phyloP scores from a whole-genome alignment of 2,888 invertebrate genomes.

The Osmoderma eremita region DNA sequence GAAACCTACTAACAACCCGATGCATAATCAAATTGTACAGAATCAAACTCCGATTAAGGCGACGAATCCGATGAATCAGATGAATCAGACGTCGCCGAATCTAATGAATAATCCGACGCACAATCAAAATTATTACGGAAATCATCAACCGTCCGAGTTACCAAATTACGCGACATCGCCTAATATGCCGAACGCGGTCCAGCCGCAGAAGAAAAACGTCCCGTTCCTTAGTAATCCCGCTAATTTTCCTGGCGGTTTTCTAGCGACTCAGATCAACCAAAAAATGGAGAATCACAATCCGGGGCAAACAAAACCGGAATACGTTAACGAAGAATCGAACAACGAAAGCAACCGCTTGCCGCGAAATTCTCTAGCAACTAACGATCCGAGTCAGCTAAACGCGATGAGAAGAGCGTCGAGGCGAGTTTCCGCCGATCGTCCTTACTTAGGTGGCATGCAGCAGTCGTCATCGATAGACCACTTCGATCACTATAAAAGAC shows the following conservation, averaged over 20 bases:
- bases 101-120: conserved; percentile 51
- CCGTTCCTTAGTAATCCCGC: conserved; percentile 37
- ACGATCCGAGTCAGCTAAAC: conserved; percentile 55
- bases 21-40: conserved; percentile 60
- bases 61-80: conserved; percentile 50
- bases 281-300: conserved; percentile 50
- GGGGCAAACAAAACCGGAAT: conserved; percentile 47
- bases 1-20: conserved; percentile 51
- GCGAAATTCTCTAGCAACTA: conserved; percentile 52
- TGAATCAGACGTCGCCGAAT: conserved; percentile 47
- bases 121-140: conserved; percentile 45
- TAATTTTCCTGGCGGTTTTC: conserved; percentile 24
- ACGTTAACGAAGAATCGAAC: conserved; percentile 51
- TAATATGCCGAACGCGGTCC: conserved; percentile 22
- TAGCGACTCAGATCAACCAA: conserved; percentile 28
- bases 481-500: conserved; percentile 93
- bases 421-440: conserved; percentile 63
- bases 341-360: conserved; percentile 46
- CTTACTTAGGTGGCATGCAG: conserved; percentile 63
- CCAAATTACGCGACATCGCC: conserved; percentile 12
- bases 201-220: conserved; percentile 21
- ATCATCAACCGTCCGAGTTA: conserved; percentile 38
- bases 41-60: conserved; percentile 55
- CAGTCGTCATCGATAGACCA: conserved; percentile 82
- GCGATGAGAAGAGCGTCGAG: conserved; percentile 66